Evolutionary conservation across 2,888 invertebrate genomes (phyloP).

Genomic region (Halocaridina rubra): DNA sequence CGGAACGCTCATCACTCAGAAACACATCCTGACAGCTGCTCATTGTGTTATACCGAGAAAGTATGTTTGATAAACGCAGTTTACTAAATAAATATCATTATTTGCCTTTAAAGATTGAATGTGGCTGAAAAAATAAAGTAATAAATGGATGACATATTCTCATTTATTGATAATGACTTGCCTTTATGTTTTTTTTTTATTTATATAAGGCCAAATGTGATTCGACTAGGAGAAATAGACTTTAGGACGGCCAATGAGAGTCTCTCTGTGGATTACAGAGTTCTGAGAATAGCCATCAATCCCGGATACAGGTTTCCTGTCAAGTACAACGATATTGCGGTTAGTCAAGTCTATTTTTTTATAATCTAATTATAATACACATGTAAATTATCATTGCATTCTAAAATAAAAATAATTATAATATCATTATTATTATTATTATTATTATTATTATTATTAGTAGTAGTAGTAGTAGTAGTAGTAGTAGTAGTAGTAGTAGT

Average conservation of each 20-base stretch:
- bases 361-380: too few species aligned
- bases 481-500: too few species aligned
- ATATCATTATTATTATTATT: too few species aligned
- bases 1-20: neutral
- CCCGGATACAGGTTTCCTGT: neutral
- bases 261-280: neutral
- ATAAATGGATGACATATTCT: neutral
- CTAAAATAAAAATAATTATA: too few species aligned
- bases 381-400: too few species aligned
- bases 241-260: neutral
- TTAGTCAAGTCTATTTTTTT: neutral
- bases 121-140: neutral
- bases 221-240: neutral
- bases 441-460: too few species aligned
- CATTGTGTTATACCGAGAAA: neutral
- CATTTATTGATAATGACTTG: too few species aligned
- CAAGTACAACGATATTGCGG: neutral
- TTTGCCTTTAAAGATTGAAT: neutral
- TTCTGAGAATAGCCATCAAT: neutral
- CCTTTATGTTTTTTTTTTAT: too few species aligned
- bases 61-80: neutral
- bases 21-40: neutral
- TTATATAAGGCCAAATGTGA: neutral
- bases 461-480: too few species aligned
- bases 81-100: too few species aligned